phyloP scores from a whole-genome alignment of 2,113 vertebrate genomes.

The Rana temporaria region DNA sequence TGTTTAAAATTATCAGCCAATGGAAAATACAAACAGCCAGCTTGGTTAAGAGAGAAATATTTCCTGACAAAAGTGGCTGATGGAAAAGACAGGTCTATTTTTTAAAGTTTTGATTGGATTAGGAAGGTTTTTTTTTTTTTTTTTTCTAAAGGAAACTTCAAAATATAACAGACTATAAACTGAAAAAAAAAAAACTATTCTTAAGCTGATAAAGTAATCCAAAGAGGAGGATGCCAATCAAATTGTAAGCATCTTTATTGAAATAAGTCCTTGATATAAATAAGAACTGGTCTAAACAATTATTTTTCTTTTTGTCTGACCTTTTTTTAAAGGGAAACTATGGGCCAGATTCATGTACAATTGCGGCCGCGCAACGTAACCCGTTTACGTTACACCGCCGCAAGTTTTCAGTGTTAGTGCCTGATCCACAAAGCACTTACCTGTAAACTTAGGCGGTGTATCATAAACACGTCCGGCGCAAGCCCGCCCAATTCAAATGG shows the following conservation, averaged over 20 bases:
- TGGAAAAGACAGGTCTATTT: not conserved
- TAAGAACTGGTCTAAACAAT: not conserved
- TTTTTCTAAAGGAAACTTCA: conserved; percentile 4
- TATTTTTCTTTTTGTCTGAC: no score
- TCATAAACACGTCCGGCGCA: no score
- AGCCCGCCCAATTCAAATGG: no score
- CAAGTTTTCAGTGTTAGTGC: no score
- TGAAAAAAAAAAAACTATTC: not conserved
- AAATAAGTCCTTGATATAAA: not conserved
- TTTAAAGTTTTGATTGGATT: conserved; percentile 43
- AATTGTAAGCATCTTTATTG: not conserved
- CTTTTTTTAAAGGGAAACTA: no score
- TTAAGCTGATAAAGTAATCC: not conserved
- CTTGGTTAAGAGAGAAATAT: not conserved
- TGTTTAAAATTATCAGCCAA: conserved; percentile 25
- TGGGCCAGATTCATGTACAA: no score
- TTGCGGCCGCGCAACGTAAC: no score
- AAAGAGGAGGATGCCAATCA: conserved; percentile 14
- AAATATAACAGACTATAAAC: conserved; percentile 4
- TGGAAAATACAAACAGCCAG: conserved; percentile 10
- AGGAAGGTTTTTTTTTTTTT: conserved; percentile 14
- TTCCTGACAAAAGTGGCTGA: conserved; percentile 33
- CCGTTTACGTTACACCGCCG: no score
- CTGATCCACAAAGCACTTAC: no score
- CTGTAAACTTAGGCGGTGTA: no score